Conservation (phyloP, 2,888 invertebrate genomes). For the Brenthis daphne region DNA sequence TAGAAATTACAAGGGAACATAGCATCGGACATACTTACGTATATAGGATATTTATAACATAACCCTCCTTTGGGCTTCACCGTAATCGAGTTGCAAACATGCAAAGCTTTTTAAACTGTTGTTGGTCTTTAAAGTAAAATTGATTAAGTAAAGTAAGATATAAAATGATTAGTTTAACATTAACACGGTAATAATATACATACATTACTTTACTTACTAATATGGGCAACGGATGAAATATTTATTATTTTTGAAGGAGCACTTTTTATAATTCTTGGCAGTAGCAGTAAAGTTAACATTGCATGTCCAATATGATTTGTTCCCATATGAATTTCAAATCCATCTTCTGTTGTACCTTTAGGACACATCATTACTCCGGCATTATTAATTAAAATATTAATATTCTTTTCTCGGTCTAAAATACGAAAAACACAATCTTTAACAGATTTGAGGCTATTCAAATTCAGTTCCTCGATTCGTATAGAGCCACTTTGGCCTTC, state of each 20-base stretch:
- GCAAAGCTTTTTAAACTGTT: too few species aligned
- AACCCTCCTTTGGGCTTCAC: too few species aligned
- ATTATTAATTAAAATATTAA: constrained; percentile 87
- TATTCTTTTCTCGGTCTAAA: constrained; percentile 78
- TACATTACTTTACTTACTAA: constrained; percentile 50
- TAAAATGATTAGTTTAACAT: background rate
- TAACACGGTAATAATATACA: background rate
- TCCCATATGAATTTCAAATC: constrained; percentile 86
- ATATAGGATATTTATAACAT: too few species aligned
- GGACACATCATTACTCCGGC: constrained; percentile 89
- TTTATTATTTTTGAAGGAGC: constrained; percentile 85
- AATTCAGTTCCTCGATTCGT: constrained; percentile 79
- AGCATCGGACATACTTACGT: too few species aligned
- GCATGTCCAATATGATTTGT: constrained; percentile 88
- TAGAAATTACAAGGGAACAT: too few species aligned
- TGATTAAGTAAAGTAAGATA: background rate
- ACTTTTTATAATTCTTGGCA: constrained; percentile 84
- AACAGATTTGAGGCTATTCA: constrained; percentile 83
- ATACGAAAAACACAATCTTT: constrained; percentile 80
- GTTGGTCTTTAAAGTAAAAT: too few species aligned
- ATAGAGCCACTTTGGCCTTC: constrained; percentile 70
- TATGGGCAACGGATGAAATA: constrained; percentile 83
- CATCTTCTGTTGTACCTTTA: constrained; percentile 84
- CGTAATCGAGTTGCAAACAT: too few species aligned
- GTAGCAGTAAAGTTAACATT: constrained; percentile 83